Conservation (phyloP, 1,140 invertebrate genomes). For the Heliconius hewitsoni region DNA sequence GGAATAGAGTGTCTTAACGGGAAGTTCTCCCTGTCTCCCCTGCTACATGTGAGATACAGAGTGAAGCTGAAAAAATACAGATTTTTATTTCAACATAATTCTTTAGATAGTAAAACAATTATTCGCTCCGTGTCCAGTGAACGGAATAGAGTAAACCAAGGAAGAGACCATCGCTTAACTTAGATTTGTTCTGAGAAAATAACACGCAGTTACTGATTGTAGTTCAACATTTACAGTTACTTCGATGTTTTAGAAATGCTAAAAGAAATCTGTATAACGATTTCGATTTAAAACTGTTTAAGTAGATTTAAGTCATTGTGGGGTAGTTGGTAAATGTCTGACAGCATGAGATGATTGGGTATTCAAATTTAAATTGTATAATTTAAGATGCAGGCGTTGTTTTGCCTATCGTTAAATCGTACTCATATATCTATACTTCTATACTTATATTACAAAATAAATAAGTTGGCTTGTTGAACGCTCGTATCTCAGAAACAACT, state of each 20-base stretch:
- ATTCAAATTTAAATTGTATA: too few relatives aligned
- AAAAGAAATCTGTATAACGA: background rate
- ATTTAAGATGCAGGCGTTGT: too few relatives aligned
- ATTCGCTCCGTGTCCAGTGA: background rate
- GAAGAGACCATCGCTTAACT: slow-evolving; percentile 7
- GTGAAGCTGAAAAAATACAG: too few relatives aligned
- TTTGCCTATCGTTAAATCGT: too few relatives aligned
- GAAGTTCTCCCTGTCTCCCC: background rate
- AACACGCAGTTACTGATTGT: background rate
- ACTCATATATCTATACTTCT: too few relatives aligned
- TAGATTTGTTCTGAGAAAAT: slow-evolving; percentile 12
- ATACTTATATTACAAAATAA: too few relatives aligned
- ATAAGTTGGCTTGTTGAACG: too few relatives aligned
- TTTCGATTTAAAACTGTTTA: background rate
- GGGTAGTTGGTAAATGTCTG: too few relatives aligned
- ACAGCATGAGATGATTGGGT: too few relatives aligned
- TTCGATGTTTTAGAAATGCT: background rate
- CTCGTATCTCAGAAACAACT: too few relatives aligned
- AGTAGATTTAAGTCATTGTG: background rate
- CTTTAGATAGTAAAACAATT: background rate
- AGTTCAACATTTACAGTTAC: slow-evolving; percentile 14
- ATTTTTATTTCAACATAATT: background rate
- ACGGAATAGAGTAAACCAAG: background rate
- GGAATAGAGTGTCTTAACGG: background rate
- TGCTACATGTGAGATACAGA: too few relatives aligned